Percentiles rank a stretch among this genome's conserved stretches.
phyloP scores from a whole-genome alignment of 2,113 vertebrate species.

The Balaenoptera acutorostrata region DNA sequence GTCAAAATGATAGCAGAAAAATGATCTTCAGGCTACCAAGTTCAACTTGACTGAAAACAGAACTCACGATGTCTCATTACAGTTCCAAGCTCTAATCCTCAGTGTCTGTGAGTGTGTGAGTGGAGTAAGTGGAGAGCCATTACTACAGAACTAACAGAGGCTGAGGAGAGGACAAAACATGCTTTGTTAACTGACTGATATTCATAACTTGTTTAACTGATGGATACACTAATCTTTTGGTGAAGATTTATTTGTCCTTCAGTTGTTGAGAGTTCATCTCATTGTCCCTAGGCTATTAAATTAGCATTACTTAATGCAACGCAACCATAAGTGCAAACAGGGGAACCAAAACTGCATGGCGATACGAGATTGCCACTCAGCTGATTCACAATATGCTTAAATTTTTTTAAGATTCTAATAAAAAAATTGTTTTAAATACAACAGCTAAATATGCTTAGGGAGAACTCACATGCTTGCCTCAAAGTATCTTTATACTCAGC shows the following conservation, averaged over 20 bases:
- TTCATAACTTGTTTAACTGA: background rate
- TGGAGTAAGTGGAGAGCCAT: too few relatives aligned
- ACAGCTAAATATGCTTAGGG: background rate
- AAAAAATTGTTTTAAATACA: background rate
- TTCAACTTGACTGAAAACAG: background rate
- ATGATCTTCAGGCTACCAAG: background rate
- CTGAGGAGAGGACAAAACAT: background rate
- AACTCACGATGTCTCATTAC: background rate
- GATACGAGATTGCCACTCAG: background rate
- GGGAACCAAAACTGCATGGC: background rate
- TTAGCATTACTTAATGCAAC: background rate
- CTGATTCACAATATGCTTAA: background rate
- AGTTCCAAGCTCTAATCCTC: background rate
- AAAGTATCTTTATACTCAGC: background rate
- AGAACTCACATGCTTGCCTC: background rate
- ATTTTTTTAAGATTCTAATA: background rate
- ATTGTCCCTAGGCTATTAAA: background rate
- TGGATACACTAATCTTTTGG: background rate
- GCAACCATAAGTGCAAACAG: background rate
- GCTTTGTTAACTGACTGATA: background rate
- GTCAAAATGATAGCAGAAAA: background rate
- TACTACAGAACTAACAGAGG: background rate
- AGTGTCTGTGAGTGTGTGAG: rapidly evolving
- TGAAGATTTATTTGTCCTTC: background rate
- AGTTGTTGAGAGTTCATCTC: background rate